These are phyloP conservation scores for Athene noctua DNA, from an alignment of 2,113 vertebrate species.

Conservation along the genomic window DNA sequence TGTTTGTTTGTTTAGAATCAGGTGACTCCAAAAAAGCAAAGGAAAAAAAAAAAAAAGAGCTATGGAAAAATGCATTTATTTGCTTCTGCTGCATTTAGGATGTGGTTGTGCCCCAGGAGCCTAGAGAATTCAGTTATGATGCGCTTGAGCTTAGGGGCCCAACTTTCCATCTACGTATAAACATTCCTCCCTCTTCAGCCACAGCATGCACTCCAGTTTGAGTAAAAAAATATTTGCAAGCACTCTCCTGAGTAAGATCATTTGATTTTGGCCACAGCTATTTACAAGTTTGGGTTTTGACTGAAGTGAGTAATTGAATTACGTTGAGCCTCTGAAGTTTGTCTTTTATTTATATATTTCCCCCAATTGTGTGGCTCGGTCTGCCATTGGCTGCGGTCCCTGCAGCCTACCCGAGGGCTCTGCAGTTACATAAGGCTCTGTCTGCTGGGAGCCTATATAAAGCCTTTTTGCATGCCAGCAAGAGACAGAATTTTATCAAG, in stretches of 20 bases:
- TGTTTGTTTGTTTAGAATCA: not conserved
- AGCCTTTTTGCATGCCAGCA: conserved; percentile 35
- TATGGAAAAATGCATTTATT: conserved; percentile 10
- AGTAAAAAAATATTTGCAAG: conserved; percentile 1
- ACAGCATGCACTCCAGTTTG: not conserved
- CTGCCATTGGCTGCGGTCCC: conserved; percentile 59
- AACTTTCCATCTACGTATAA: not conserved
- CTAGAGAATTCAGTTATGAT: not conserved
- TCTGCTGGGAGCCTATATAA: conserved; percentile 52
- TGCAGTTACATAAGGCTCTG: conserved; percentile 63
- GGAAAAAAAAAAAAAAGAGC: not conserved
- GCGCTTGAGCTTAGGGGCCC: not conserved
- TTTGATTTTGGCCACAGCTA: conserved; percentile 17
- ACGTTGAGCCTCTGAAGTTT: conserved; percentile 39
- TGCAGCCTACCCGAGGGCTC: conserved; percentile 51
- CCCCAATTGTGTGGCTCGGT: conserved; percentile 14
- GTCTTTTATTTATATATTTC: conserved; percentile 63
- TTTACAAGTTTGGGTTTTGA: conserved; percentile 30
- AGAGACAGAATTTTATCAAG: conserved; percentile 28
- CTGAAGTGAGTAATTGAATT: conserved; percentile 44
- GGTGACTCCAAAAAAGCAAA: not conserved
- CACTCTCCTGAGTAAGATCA: not conserved
- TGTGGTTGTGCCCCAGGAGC: not conserved
- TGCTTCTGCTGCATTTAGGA: not conserved
- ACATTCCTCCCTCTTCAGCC: not conserved